Percentiles rank a stretch among this genome's conserved stretches.
phyloP scores from a whole-genome alignment of 2,888 invertebrate species.

The Athrips mouffetella region DNA sequence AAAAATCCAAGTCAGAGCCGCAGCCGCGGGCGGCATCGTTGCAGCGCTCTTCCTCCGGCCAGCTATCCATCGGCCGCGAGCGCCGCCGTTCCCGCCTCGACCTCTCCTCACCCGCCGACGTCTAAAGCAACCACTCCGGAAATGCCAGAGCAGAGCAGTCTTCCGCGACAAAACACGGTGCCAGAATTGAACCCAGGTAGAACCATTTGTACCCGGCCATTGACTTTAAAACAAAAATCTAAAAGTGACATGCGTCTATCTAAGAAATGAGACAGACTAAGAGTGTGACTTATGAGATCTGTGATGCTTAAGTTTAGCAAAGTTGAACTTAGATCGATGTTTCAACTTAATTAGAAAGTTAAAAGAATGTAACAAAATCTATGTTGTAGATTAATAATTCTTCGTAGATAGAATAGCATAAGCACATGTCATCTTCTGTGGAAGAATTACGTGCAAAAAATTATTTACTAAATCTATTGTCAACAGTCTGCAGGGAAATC shows the following conservation, averaged over 20 bases:
- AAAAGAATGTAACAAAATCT: slow-evolving; percentile 2
- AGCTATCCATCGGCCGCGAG: slow-evolving; percentile 55
- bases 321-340: slow-evolving; percentile 1
- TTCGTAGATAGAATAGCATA: slow-evolving; percentile 5
- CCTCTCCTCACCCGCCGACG: slow-evolving; percentile 59
- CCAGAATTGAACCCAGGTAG: background rate
- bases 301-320: slow-evolving; percentile 11
- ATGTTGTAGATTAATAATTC: slow-evolving; percentile 10
- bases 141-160: background rate
- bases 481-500: background rate
- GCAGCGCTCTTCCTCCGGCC: slow-evolving; percentile 67
- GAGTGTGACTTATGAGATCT: slow-evolving; percentile 1
- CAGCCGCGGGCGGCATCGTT: slow-evolving; percentile 63
- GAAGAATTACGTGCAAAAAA: background rate
- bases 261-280: background rate
- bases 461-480: background rate
- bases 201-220: background rate
- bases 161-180: background rate
- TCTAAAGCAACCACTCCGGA: slow-evolving; percentile 35
- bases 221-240: background rate
- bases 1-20: slow-evolving; percentile 68
- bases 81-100: slow-evolving; percentile 66
- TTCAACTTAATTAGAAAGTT: background rate
- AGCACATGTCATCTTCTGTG: background rate
- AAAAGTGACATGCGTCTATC: background rate